Evolutionary conservation across 2,113 vertebrate species (phyloP).

Genomic region (Passer domesticus): DNA sequence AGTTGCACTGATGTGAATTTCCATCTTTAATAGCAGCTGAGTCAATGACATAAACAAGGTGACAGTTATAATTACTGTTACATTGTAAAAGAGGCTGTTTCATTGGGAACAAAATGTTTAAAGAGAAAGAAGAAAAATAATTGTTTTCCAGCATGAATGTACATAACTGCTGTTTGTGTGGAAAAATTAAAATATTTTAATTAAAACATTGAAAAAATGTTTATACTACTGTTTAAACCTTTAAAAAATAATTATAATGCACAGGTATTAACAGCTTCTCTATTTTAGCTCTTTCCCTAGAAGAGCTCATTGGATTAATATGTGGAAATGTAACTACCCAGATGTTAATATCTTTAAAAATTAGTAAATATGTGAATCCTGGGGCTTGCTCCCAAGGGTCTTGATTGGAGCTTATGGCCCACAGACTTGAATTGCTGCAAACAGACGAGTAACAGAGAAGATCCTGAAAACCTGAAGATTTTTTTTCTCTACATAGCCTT

Average conservation of each 20-base stretch:
- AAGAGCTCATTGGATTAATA: not conserved
- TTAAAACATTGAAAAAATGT: not conserved
- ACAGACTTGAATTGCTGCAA: not conserved
- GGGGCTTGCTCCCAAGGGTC: not conserved
- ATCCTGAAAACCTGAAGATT: not conserved
- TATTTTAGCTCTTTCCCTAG: not conserved
- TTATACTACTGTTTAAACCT: accelerated
- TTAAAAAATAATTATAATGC: not conserved
- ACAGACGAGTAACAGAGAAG: not conserved
- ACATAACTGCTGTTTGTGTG: not conserved
- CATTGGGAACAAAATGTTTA: not conserved
- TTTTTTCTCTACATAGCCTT: not conserved
- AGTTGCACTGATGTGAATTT: not conserved
- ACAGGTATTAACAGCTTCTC: not conserved
- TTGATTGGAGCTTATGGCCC: not conserved
- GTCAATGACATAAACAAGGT: not conserved
- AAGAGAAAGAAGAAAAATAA: not conserved
- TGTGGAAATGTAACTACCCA: not conserved
- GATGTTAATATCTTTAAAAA: not conserved
- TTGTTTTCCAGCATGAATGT: not conserved
- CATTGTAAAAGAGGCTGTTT: not conserved
- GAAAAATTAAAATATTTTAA: not conserved
- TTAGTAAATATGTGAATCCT: not conserved
- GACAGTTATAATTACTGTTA: not conserved
- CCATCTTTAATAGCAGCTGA: not conserved